A percentile compares a stretch with the other conserved stretches of the same genome.
These are phyloP conservation scores for Xiphorhynchus elegans DNA, from an alignment of 2,113 vertebrate genomes.

Conservation along the genomic window DNA sequence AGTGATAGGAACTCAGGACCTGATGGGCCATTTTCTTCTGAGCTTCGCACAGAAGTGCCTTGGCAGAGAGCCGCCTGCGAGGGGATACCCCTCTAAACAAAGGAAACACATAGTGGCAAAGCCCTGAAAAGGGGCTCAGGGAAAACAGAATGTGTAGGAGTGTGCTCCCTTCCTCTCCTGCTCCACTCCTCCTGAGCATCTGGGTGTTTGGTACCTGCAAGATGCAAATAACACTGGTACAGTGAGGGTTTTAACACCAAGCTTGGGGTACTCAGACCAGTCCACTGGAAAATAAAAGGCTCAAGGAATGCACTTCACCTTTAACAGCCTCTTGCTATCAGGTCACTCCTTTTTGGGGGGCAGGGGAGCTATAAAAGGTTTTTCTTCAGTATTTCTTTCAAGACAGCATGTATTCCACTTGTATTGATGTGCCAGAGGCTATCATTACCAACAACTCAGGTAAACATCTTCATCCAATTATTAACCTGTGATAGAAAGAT, in stretches of 20 bases:
- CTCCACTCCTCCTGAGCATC: neutral
- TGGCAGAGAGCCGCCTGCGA: neutral
- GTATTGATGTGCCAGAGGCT: slow-evolving; percentile 58
- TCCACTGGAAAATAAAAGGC: neutral
- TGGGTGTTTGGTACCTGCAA: neutral
- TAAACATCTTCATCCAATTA: slow-evolving; percentile 50
- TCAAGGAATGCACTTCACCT: neutral
- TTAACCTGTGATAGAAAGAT: slow-evolving; percentile 42
- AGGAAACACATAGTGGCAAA: neutral
- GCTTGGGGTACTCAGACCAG: neutral
- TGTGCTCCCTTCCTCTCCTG: neutral
- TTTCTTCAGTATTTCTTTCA: slow-evolving; percentile 27
- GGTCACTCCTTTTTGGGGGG: neutral
- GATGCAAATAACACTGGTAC: neutral
- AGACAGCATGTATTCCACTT: slow-evolving; percentile 21
- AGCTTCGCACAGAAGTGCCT: neutral
- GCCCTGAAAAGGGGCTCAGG: neutral
- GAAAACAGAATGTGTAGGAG: neutral
- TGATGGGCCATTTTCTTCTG: slow-evolving; percentile 59
- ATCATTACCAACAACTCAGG: slow-evolving; percentile 44
- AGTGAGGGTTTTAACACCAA: neutral
- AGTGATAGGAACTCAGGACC: slow-evolving; percentile 25
- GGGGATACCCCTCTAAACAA: slow-evolving; percentile 20
- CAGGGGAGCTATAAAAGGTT: neutral
- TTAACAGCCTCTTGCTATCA: neutral